phyloP scores from a whole-genome alignment of 2,888 invertebrate genomes.

The Mesorhabditis belari region DNA sequence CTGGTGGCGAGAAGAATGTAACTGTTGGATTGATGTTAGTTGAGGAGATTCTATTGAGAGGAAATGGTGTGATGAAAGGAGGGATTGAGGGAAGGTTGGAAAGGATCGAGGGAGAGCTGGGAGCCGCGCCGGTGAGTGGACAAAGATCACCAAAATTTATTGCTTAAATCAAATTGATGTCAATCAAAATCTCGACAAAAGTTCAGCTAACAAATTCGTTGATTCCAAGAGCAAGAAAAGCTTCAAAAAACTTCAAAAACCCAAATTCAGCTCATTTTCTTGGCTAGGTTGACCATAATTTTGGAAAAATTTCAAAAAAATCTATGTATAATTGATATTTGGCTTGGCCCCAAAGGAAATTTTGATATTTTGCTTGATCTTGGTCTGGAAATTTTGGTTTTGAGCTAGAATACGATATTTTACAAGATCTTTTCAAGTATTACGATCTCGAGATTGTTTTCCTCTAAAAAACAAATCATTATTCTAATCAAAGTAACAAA shows the following conservation, averaged over 20 bases:
- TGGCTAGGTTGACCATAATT: background rate
- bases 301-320: no score
- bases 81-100: conserved; percentile 22
- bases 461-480: no score
- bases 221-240: background rate
- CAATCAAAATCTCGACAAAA: no score
- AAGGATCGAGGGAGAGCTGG: conserved; percentile 23
- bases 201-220: background rate
- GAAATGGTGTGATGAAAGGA: conserved; percentile 12
- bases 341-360: no score
- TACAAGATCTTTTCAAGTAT: no score
- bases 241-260: background rate
- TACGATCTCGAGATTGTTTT: no score
- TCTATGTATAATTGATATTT: no score
- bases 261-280: background rate
- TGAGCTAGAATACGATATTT: no score
- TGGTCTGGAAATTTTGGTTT: no score
- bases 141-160: no score
- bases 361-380: no score
- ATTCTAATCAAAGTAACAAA: background rate
- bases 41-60: conserved; percentile 19
- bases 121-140: conserved; percentile 14
- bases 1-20: conserved; percentile 14
- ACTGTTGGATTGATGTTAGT: conserved; percentile 16
- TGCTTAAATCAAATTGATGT: no score